A percentile compares a stretch with the other conserved stretches of the same genome.
These are phyloP conservation scores for Malurus alboscapulatus DNA, from an alignment of 2,113 vertebrate genomes.

Conservation along the genomic window DNA sequence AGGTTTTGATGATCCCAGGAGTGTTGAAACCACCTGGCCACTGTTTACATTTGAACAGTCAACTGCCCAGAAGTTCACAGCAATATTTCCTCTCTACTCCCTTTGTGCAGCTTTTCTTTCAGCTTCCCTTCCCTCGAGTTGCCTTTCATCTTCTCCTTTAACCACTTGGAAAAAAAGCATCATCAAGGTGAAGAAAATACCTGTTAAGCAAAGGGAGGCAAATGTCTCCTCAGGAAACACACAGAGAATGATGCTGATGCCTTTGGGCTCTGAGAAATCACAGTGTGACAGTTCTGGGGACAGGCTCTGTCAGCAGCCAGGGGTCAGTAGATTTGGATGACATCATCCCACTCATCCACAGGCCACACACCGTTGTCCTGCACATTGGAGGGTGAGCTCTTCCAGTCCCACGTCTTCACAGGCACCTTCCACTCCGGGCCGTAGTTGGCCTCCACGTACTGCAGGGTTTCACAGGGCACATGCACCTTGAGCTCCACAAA, in stretches of 20 bases:
- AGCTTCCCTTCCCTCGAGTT: neutral
- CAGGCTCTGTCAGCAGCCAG: neutral
- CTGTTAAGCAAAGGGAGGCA: neutral
- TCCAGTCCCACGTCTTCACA: conserved; percentile 87
- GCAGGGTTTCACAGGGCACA: conserved; percentile 83
- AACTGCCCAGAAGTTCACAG: neutral
- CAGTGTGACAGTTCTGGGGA: neutral
- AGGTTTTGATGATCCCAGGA: neutral
- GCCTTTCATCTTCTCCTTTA: neutral
- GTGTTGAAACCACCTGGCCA: neutral
- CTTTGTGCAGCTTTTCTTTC: neutral
- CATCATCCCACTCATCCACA: conserved; percentile 82
- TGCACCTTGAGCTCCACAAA: conserved; percentile 82
- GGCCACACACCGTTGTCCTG: conserved; percentile 86
- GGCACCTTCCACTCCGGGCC: conserved; percentile 84
- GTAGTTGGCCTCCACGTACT: conserved; percentile 86
- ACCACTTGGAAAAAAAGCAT: neutral
- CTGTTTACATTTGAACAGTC: neutral
- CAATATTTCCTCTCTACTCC: neutral
- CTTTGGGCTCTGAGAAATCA: neutral
- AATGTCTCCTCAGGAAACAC: neutral
- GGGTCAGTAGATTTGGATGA: conserved; percentile 84
- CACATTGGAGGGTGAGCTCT: conserved; percentile 83
- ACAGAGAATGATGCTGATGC: neutral
- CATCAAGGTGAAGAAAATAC: neutral